Conservation (phyloP, 1,140 invertebrate genomes). For the Littorina saxatilis region DNA sequence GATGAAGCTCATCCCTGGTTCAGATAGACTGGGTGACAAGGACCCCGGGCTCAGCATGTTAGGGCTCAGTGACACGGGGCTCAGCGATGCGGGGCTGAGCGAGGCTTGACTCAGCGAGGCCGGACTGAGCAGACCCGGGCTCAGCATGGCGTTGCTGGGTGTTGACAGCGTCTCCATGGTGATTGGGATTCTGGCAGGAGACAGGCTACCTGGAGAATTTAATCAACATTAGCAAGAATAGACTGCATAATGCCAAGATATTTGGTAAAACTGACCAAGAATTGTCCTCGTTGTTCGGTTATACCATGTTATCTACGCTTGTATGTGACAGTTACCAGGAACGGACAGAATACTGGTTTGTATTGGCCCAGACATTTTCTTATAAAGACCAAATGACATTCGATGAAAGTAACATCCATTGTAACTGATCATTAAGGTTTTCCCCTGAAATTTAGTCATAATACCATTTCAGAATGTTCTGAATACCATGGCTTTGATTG, state of each 20-base stretch:
- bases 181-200: constrained; percentile 35
- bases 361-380: too few species aligned
- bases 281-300: background rate
- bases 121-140: constrained; percentile 22
- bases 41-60: background rate
- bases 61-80: constrained; percentile 2
- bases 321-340: too few species aligned
- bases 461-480: too few species aligned
- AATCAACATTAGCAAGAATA: background rate
- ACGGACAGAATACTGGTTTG: too few species aligned
- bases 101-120: constrained; percentile 1
- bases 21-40: constrained; percentile 39
- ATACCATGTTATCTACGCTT: background rate
- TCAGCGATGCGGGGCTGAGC: constrained; percentile 5
- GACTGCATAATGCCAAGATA: too few species aligned
- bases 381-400: too few species aligned
- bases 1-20: constrained; percentile 44
- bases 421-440: too few species aligned
- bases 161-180: constrained; percentile 40
- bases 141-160: constrained; percentile 32
- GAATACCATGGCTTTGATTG: too few species aligned
- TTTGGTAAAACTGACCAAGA: too few species aligned
- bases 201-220: constrained; percentile 26
- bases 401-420: too few species aligned
- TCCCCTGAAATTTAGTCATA: too few species aligned